Evolutionary conservation across 2,113 vertebrate genomes (phyloP), one percentile per base, ranked within the genome.

Genomic region (Alethe castanea): DNA sequence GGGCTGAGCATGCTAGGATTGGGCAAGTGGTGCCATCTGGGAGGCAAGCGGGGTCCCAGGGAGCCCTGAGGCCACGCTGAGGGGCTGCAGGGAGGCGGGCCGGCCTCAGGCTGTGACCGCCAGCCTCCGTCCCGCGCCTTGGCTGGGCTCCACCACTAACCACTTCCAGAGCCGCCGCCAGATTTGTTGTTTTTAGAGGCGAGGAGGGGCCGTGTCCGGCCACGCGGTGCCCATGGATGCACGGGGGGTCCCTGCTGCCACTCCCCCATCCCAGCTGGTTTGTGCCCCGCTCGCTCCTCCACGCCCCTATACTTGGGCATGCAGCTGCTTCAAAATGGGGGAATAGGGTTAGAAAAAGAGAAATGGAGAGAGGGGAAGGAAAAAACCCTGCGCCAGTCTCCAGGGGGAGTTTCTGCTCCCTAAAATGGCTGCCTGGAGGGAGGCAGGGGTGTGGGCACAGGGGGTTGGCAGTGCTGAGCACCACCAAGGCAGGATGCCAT

Each of bases 371-470:
- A 66, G 48, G 57, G 24, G 22, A 31, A n/a, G 19, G 11, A 22
- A 40, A 70, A 72, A 64, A 6, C 6, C 64, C 44, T 2, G 15
- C 4, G 2, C 40, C 26, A 1, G 3, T 74, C 25, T 53, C 35
- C 59, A 3, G 33, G 52, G 87, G 88, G 77, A 92, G 92, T 91
- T 91, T 88, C 50, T 79, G 59, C 95, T 86, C 93, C 95, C 96
- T 98, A 96, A 97, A 92, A 97, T 96, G 98, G 97, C 97, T 98
- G 97, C 97, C 96, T 86, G 90, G 82, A 69, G 78, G 65, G 64
- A 95, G 74, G 72, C 23, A 6, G 42, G 48, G 5, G 22, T 17
- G 42, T 2, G 4, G 59, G 76, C 88, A 73, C 0, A 1, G 65
- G 3, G 1, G 67, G 52, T 53, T 95, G 82, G 94, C 42, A 48